Percentiles rank a stretch among this genome's conserved stretches.
phyloP scores from a whole-genome alignment of 2,113 vertebrate genomes.

The Halichoerus grypus region DNA sequence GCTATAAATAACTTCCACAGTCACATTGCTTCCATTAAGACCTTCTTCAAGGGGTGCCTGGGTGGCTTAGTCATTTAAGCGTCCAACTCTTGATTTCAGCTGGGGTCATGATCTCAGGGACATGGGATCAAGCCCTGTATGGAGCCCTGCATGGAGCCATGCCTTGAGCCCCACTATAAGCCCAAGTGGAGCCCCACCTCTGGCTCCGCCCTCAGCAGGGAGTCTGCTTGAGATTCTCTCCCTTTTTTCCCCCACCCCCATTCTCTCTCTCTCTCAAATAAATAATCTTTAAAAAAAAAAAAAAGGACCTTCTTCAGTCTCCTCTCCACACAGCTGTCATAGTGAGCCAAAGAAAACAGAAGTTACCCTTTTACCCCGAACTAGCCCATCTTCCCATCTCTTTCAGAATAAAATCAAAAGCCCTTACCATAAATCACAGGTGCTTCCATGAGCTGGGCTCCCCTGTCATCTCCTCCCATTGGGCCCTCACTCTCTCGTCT shows the following conservation, averaged over 20 bases:
- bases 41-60: neutral
- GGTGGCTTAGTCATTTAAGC: neutral
- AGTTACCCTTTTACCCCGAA: neutral
- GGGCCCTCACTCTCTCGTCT: accelerated
- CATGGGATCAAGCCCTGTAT: neutral
- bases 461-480: accelerated
- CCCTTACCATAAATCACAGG: accelerated
- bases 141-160: no score
- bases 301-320: neutral
- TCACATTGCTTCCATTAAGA: neutral
- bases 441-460: neutral
- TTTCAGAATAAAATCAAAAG: neutral
- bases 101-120: neutral
- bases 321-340: neutral
- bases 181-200: neutral
- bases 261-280: neutral
- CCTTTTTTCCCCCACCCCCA: neutral
- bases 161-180: neutral
- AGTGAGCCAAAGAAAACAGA: neutral
- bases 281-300: neutral
- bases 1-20: no score
- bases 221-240: neutral
- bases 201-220: neutral
- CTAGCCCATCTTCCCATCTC: neutral
- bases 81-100: neutral